Evolutionary conservation across 2,797 vertebrate genomes (phyloP).

Genomic region (Coregonus suidteri): DNA sequence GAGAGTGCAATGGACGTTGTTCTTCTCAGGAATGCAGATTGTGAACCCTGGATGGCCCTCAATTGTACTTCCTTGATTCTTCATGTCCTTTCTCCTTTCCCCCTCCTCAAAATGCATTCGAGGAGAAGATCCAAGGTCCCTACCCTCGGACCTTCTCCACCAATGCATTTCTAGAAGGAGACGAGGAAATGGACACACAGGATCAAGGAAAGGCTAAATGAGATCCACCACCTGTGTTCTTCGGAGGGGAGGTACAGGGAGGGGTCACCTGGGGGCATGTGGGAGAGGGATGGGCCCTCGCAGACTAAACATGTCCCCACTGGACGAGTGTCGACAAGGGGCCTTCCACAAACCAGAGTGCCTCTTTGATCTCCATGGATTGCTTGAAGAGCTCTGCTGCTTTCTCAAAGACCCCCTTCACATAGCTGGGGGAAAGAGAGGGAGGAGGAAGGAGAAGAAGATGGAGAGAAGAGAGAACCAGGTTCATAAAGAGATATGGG

Average conservation of each 20-base stretch:
- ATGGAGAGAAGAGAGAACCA: background rate
- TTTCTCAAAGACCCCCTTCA: slow-evolving; percentile 94
- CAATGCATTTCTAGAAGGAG: background rate
- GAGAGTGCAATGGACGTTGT: too few species aligned
- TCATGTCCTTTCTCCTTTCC: background rate
- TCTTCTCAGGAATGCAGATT: too few species aligned
- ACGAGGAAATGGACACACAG: background rate
- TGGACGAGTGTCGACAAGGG: slow-evolving; percentile 89
- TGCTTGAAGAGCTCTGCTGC: slow-evolving; percentile 96
- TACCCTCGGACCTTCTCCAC: background rate
- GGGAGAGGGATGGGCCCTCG: slow-evolving; percentile 80
- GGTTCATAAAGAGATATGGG: too few species aligned
- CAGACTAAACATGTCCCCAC: slow-evolving; percentile 87
- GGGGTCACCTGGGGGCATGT: slow-evolving; percentile 72
- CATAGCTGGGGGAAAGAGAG: slow-evolving; percentile 80
- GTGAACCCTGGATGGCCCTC: too few species aligned
- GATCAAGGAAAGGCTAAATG: too few species aligned
- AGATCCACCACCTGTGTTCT: too few species aligned
- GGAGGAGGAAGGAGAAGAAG: background rate
- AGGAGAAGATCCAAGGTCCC: background rate
- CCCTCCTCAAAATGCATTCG: background rate
- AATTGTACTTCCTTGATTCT: background rate
- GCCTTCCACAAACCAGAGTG: slow-evolving; percentile 87
- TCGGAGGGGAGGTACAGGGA: background rate
- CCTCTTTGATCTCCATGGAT: slow-evolving; percentile 98